A percentile compares a stretch with the other conserved stretches of the same genome.
Evolutionary conservation across 2,797 vertebrate genomes (phyloP).

Genomic region (Sebastes trivittatus): DNA sequence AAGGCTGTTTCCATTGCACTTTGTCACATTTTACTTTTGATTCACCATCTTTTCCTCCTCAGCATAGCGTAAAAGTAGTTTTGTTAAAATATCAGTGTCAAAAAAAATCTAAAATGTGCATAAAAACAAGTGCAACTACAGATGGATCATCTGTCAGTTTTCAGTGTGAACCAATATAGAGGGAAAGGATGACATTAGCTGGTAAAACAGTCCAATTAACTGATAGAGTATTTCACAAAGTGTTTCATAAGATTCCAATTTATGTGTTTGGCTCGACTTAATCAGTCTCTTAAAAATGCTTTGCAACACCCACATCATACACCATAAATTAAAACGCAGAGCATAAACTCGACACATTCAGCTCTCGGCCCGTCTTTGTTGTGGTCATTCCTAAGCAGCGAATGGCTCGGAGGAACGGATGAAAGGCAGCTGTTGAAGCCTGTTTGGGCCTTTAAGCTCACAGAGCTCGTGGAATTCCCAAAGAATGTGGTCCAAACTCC

Average conservation of each 20-base stretch:
- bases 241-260: neutral
- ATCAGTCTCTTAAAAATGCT: neutral
- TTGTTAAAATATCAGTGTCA: neutral
- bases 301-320: constrained; percentile 21
- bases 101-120: neutral
- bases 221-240: neutral
- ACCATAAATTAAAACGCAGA: constrained; percentile 13
- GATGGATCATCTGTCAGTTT: neutral
- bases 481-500: constrained; percentile 77
- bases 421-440: constrained; percentile 64
- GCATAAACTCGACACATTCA: constrained; percentile 16
- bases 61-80: neutral
- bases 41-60: neutral
- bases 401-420: constrained; percentile 56
- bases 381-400: constrained; percentile 48
- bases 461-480: constrained; percentile 70
- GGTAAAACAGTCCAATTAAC: neutral
- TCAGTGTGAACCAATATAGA: neutral
- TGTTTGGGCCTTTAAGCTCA: constrained; percentile 69
- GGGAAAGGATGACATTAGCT: neutral
- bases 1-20: neutral
- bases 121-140: neutral
- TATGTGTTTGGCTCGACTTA: neutral
- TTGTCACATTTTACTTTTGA: neutral
- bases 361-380: constrained; percentile 45